These are phyloP conservation scores for Ctenosaura bakeri DNA, from an alignment of 2,797 vertebrate species.

Conservation along the genomic window DNA sequence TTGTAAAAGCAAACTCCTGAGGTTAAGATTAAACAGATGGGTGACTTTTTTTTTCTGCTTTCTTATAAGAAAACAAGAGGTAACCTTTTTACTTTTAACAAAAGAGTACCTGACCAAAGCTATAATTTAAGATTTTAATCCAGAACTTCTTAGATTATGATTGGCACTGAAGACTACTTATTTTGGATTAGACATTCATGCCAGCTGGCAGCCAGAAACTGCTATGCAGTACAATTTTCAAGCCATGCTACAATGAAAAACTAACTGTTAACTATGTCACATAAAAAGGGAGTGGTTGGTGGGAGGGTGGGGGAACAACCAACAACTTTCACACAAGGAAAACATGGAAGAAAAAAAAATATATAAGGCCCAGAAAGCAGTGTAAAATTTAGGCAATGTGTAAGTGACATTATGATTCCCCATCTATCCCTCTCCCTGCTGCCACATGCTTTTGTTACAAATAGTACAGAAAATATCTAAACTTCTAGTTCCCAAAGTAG, in stretches of 20 bases:
- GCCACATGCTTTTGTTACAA: constrained; percentile 27
- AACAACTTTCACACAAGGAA: constrained; percentile 38
- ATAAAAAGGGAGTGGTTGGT: constrained; percentile 19
- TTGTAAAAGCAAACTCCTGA: constrained; percentile 19
- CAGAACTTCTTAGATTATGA: constrained; percentile 52
- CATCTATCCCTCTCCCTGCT: neutral
- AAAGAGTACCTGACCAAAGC: constrained; percentile 41
- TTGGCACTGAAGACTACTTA: constrained; percentile 51
- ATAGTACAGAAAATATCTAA: constrained; percentile 23
- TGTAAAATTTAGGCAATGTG: neutral
- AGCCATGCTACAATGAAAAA: constrained; percentile 54
- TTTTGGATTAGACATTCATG: constrained; percentile 55
- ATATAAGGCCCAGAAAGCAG: neutral
- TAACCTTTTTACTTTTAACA: neutral
- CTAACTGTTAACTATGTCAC: constrained; percentile 20
- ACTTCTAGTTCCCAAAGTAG: neutral
- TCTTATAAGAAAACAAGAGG: constrained; percentile 35
- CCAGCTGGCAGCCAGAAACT: constrained; percentile 53
- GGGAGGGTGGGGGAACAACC: neutral
- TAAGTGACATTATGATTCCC: neutral
- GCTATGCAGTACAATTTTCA: constrained; percentile 49
- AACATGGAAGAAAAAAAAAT: constrained; percentile 26
- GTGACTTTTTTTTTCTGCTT: constrained; percentile 15
- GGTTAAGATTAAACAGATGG: constrained; percentile 36
- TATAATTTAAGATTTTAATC: constrained; percentile 56